phyloP scores from a whole-genome alignment of 2,113 vertebrate genomes.

The Crocuta crocuta region DNA sequence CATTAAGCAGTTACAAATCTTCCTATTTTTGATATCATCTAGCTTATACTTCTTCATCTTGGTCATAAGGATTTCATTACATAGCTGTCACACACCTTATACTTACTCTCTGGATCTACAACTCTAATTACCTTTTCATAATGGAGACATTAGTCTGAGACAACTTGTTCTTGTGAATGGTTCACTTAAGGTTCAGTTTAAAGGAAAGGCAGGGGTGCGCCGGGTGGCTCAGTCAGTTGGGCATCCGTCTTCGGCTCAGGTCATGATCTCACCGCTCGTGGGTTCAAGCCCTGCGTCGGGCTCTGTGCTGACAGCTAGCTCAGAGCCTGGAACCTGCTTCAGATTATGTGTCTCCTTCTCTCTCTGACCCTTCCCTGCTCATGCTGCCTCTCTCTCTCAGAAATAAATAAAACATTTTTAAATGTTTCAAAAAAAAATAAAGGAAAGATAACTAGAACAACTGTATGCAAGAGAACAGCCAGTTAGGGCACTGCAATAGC shows the following conservation, averaged over 20 bases:
- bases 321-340: no score
- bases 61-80: constrained; percentile 14
- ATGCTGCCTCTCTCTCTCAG: no score
- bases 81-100: background rate
- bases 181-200: constrained; percentile 36
- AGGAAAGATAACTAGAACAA: background rate
- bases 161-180: constrained; percentile 23
- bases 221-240: no score
- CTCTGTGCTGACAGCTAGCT: no score
- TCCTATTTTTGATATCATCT: constrained; percentile 9
- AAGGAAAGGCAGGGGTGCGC: background rate
- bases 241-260: no score
- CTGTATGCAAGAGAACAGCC: background rate
- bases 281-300: no score
- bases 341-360: no score
- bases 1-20: background rate
- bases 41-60: constrained; percentile 36
- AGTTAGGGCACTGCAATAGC: background rate
- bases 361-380: no score
- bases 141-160: background rate
- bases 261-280: no score
- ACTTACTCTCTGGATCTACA: background rate
- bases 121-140: constrained; percentile 53
- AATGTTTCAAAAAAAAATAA: no score
- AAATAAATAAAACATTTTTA: no score